These are phyloP conservation scores for Archegozetes longisetosus DNA, from an alignment of 1,140 invertebrate species.

Conservation along the genomic window DNA sequence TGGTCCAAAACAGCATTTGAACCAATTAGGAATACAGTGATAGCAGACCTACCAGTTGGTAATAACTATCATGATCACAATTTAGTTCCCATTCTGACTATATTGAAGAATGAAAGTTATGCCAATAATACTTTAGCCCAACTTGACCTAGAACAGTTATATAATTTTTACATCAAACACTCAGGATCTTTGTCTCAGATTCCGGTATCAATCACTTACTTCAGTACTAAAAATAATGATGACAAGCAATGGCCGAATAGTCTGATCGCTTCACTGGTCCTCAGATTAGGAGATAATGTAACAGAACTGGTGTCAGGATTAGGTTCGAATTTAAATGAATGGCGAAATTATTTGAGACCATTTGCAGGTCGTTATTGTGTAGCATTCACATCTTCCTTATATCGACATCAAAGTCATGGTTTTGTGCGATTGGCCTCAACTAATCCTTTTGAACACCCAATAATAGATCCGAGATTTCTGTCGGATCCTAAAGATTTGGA, in stretches of 20 bases:
- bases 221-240: background rate
- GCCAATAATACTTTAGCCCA: background rate
- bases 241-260: background rate
- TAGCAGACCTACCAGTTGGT: slow-evolving; percentile 30
- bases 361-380: background rate
- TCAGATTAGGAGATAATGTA: slow-evolving; percentile 43
- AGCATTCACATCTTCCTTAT: slow-evolving; percentile 50
- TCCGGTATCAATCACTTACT: background rate
- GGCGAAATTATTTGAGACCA: slow-evolving; percentile 11
- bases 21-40: slow-evolving; percentile 9
- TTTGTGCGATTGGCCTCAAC: slow-evolving; percentile 53
- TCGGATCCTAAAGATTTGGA: slow-evolving; percentile 55
- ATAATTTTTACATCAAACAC: background rate
- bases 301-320: slow-evolving; percentile 37
- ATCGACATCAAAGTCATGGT: slow-evolving; percentile 51
- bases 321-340: slow-evolving; percentile 43
- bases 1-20: slow-evolving; percentile 12
- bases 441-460: slow-evolving; percentile 71
- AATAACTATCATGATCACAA: slow-evolving; percentile 35
- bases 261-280: background rate
- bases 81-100: slow-evolving; percentile 38
- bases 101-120: background rate
- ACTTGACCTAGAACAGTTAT: background rate
- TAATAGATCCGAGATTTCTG: slow-evolving; percentile 81
- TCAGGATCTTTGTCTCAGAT: background rate